Evolutionary conservation across 2,113 vertebrate species (phyloP), one percentile per base, ranked within the genome.

Genomic region (Macquaria ambigua): DNA sequence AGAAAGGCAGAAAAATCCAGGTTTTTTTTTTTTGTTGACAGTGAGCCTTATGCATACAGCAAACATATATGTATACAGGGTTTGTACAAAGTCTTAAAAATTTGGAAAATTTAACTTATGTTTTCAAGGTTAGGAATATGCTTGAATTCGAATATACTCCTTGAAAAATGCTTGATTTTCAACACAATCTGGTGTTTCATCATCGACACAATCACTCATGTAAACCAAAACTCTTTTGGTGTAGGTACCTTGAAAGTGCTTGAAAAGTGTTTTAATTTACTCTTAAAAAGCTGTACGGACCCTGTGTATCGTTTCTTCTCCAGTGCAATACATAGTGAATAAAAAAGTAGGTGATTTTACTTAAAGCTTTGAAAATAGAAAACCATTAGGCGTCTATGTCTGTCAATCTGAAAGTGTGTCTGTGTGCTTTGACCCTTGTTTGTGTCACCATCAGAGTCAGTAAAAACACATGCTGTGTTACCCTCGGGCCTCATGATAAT

Each of bases 401-500:
- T 59, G 56, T 41, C 52, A 53, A 50, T 76, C 58, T 84, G 46
- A 69, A 53, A 15, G 56, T 61, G 85, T 81, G 55, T 28, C 62
- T 58, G 46, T 74, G 62, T 69, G 52, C 59, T 52, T 41, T 62
- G 14, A 68, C 59, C 46, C 14, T 61, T 63, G 53, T 76, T 59
- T 68, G 72, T 62, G 55, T 75, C 50, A 16, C 70, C 46, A 25
- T 75, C 43, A 83, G 46, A 23, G 64, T 67, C 12, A 14, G 39
- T 8, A 74, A 80, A 81, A 81, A 58, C 41, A 61, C 10, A 41
- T 41, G 48, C 62, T 74, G 68, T 21, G 34, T 25, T 77, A 6
- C 76, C 86, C 68, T 78, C 46, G 5, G 81, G 83, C 77, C 37
- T 39, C 41, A 31, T 37, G 53, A 69, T 69, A 69, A 84, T 78